Base-by-base conservation (phyloP, 2,888 invertebrate genomes). In the Cryptocephalus primarius region DNA sequence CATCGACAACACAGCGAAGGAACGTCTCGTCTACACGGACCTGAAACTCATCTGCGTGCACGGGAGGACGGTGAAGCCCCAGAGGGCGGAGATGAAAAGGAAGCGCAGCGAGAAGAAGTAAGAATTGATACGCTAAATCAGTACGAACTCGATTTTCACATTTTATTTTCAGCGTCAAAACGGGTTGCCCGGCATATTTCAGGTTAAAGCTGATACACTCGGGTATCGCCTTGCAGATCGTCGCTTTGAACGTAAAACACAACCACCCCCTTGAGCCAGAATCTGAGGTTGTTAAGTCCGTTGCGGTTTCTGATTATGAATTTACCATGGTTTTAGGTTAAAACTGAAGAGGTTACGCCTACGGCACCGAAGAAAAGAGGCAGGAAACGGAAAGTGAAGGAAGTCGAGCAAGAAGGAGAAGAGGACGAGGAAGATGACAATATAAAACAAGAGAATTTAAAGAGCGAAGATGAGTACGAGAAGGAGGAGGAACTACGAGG, bases 271-370 rank as follows among this genome's bases (percentile, higher is more conserved):
- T 48, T 34, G 50, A 51, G 36, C 36, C 36, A 4, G 11, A 11
- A 12, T 4, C 4, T n/a, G 36, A 36, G 36, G 36, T 36, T 22
- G 22, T 22, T 2, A 22, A 22, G 22, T 22, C 22, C 22, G 2
- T 6, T 22, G 2, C 22, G 3, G 6, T 22, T 22, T 71, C 72
- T 11, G 69, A 74, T 22, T 73, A 75, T 43, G 80, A 79, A 32
- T 76, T 88, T 39, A 74, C 76, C 48, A 82, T 82, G 4, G 74
- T 88, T 34, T 71, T 88, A 49, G 83, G 87, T 86, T 72, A 69
- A 53, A 22, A 22, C 22, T 4, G 22, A 22, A 22, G 22, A 4
- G 22, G 6, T 6, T 22, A 22, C 22, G 22, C 2, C 22, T 22
- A 22, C 22, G 22, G 6, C 22, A 22, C 22, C 22, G 22, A 22